Percentiles rank a stretch among this genome's conserved stretches.
Conservation (phyloP, 2,113 vertebrate species). For the Todiramphus saurophagus region DNA sequence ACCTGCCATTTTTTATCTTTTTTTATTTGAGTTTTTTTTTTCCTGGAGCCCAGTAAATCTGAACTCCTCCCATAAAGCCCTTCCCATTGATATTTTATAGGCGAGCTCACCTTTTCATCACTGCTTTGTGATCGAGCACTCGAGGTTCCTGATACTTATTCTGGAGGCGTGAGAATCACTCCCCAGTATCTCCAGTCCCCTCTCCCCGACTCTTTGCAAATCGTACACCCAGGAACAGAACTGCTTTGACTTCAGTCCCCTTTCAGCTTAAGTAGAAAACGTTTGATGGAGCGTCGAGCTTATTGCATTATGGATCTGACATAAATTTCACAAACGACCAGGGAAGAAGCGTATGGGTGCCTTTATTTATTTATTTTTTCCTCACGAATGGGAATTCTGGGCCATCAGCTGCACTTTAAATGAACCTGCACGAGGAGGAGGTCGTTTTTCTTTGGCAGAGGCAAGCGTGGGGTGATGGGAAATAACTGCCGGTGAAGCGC, state of each 20-base stretch:
- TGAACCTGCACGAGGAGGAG: slow-evolving; percentile 53
- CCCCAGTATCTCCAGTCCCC: background rate
- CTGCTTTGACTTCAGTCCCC: slow-evolving; percentile 32
- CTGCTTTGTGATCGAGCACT: background rate
- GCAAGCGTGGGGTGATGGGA: background rate
- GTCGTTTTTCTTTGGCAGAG: slow-evolving; percentile 34
- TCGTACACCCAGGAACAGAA: background rate
- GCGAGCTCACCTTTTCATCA: background rate
- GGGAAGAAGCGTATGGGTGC: too few relatives aligned
- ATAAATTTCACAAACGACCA: slow-evolving; percentile 54
- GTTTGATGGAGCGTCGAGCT: slow-evolving; percentile 49
- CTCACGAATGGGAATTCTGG: slow-evolving; percentile 8
- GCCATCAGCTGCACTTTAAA: slow-evolving; percentile 64
- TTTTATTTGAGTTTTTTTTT: background rate
- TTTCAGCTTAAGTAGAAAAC: slow-evolving; percentile 67
- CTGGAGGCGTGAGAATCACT: background rate
- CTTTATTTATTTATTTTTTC: too few relatives aligned
- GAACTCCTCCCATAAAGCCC: background rate
- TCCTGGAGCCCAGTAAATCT: background rate
- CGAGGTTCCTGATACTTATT: background rate
- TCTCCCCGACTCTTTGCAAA: background rate
- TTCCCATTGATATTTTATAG: background rate
- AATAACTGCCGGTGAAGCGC: background rate
- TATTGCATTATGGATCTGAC: slow-evolving; percentile 50
- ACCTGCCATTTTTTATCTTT: background rate